Percentiles rank a stretch among this genome's conserved stretches.
These are phyloP conservation scores for Callitettix versicolor DNA, from an alignment of 1,140 invertebrate species.

Conservation along the genomic window DNA sequence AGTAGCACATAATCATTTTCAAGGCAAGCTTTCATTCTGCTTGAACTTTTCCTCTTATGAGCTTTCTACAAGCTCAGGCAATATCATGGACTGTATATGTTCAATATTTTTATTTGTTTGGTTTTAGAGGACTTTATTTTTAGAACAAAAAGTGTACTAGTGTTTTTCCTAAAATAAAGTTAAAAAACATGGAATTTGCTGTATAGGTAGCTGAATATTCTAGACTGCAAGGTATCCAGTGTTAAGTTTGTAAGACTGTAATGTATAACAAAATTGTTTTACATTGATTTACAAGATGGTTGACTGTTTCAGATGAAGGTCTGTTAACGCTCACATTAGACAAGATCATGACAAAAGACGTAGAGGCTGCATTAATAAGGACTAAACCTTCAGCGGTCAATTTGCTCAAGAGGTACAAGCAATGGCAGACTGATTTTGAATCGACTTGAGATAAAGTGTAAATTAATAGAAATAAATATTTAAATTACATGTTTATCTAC, in stretches of 20 bases:
- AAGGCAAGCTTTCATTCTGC: constrained; percentile 19
- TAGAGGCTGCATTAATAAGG: constrained; percentile 35
- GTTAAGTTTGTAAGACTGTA: not conserved
- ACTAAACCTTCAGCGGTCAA: constrained; percentile 34
- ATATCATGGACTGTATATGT: constrained; percentile 10
- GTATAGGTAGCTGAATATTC: not conserved
- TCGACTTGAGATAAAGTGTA: not conserved
- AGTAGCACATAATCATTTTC: too few relatives aligned
- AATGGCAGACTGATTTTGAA: constrained; percentile 3
- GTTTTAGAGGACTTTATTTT: not conserved
- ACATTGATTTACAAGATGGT: not conserved
- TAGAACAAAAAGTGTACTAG: not conserved
- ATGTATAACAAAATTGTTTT: not conserved
- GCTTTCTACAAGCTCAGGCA: too few relatives aligned
- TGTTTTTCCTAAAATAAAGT: not conserved
- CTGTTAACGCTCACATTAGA: constrained; percentile 32
- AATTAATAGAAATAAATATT: not conserved
- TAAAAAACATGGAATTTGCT: constrained; percentile 4
- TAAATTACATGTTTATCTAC: too few relatives aligned
- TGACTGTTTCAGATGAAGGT: constrained; percentile 28
- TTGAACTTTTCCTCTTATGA: too few relatives aligned
- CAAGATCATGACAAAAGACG: constrained; percentile 37
- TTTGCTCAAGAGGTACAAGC: not conserved
- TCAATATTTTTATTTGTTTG: not conserved
- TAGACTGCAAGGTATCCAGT: not conserved